Evolutionary conservation across 2,888 invertebrate species (phyloP), one percentile per base, ranked within the genome.

Genomic region (Colostygia pectinataria): DNA sequence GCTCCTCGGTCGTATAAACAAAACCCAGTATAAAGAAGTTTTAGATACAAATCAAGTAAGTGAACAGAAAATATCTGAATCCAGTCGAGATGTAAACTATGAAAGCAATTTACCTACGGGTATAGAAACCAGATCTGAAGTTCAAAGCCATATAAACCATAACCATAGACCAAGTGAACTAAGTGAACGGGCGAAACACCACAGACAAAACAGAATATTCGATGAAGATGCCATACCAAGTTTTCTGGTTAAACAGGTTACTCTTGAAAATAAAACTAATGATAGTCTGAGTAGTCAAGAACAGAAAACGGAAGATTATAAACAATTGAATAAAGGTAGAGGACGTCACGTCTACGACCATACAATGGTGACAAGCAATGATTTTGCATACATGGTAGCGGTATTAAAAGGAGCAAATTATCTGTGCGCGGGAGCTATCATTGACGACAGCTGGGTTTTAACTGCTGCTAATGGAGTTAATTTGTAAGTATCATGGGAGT

Each of bases 351-450:
- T 2, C 9, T n/a, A 15, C 18, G 80, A 80, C 13, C 80, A 78
- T 8, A 61, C 71, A 0, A 54, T 68, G 33, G 79, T 83, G 0
- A 69, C 71, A 0, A 69, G 75, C 0, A 59, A 74, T 23, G 51
- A 72, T 0, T 86, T 82, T 57, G 83, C 86, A 0, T 87, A 81
- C n/a, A 72, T 81, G 46, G 85, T 61, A 1, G 80, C 84, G 1
- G 68, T 88, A 33, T 58, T 88, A 58, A 75, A 69, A 48, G 81
- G 74, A 48, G 63, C 70, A 0, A 63, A 53, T 1, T 89, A 78
- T 55, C 13, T 87, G 0, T 73, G 82, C 59, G 73, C 83, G 1
- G 88, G 87, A 1, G 82, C 84, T 0, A 55, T 89, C 40, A 74
- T 89, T 9, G 67, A 75, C 53, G 74, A 79, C 0, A 68, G 59